A percentile compares a stretch with the other conserved stretches of the same genome.
These are phyloP conservation scores for Drosophila funebris DNA, from an alignment of 1,140 invertebrate species.

Conservation along the genomic window DNA sequence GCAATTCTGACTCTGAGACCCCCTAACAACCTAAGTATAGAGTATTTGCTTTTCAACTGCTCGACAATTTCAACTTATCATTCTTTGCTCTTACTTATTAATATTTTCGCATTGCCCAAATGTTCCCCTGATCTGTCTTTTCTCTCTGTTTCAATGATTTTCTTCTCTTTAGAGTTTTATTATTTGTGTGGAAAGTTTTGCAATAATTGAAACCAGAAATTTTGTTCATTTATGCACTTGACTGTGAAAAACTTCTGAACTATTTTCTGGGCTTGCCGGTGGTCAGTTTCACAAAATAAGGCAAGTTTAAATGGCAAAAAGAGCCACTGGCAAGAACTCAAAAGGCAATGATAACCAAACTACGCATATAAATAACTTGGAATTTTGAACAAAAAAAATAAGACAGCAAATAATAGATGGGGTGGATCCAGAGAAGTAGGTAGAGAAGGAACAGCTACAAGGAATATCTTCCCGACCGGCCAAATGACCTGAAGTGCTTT, in stretches of 20 bases:
- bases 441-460: neutral
- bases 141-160: slow-evolving; percentile 20
- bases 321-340: slow-evolving; percentile 24
- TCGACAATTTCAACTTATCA: neutral
- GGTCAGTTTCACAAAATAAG: slow-evolving; percentile 68
- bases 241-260: slow-evolving; percentile 60
- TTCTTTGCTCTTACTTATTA: slow-evolving; percentile 1
- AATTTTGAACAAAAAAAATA: neutral
- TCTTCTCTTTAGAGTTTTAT: slow-evolving; percentile 28
- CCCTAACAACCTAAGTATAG: too few relatives aligned
- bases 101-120: neutral
- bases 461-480: neutral
- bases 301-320: slow-evolving; percentile 67
- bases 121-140: neutral
- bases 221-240: slow-evolving; percentile 58
- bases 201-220: slow-evolving; percentile 75
- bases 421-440: neutral
- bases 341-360: slow-evolving; percentile 32
- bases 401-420: neutral
- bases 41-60: too few relatives aligned
- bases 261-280: slow-evolving; percentile 57
- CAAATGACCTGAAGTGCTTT: neutral
- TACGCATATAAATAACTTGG: slow-evolving; percentile 21
- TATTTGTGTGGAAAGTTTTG: slow-evolving; percentile 69
- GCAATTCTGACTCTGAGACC: too few relatives aligned